Conservation (phyloP, 2,113 vertebrate species). For the Pomatorhinus ruficollis region DNA sequence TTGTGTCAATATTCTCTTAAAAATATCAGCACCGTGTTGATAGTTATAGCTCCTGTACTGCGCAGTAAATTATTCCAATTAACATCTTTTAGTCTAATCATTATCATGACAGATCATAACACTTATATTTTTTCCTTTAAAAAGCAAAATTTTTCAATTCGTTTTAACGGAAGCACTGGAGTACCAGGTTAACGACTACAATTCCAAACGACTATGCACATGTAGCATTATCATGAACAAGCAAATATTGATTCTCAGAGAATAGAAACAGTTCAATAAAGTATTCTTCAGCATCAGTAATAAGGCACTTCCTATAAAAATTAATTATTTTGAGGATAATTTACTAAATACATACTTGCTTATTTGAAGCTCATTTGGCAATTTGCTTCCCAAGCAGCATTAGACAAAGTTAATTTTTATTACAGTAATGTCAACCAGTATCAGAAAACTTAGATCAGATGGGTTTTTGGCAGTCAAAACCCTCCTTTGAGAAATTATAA, state of each 20-base stretch:
- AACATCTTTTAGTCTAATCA: not conserved
- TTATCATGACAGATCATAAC: not conserved
- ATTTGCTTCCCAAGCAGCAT: not conserved
- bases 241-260: not conserved
- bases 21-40: not conserved
- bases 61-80: not conserved
- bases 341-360: not conserved
- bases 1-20: not conserved
- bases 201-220: not conserved
- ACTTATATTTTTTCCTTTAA: not conserved
- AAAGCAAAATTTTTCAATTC: not conserved
- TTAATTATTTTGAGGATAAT: not conserved
- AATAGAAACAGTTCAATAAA: not conserved
- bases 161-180: not conserved
- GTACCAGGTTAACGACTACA: not conserved
- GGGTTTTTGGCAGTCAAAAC: not conserved
- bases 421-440: not conserved
- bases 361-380: not conserved
- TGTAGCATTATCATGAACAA: not conserved
- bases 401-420: not conserved
- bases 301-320: not conserved
- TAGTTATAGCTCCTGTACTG: not conserved
- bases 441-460: not conserved
- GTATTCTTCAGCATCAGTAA: not conserved
- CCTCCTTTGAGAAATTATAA: not conserved